Evolutionary conservation across 2,797 vertebrate species (phyloP), one percentile per base, ranked within the genome.

Genomic region (Gorsachius magnificus): DNA sequence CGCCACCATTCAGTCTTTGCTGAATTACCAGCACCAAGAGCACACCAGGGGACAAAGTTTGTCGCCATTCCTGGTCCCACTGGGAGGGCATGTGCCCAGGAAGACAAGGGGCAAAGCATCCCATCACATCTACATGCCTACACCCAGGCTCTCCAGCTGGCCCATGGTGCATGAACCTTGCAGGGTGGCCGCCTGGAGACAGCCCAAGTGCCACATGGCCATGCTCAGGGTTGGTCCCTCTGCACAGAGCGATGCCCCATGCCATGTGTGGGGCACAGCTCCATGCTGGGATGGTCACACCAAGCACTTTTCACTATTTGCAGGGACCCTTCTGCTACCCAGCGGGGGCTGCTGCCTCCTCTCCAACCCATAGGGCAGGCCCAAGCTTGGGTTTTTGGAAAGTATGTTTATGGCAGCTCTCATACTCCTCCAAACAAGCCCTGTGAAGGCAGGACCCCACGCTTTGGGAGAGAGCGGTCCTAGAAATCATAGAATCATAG

Each of bases 141-240:
- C 16, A 84, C 20, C 11, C 17, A 53, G 54, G 16, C 5, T 66
- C 46, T 81, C 24, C 66, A 48, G 56, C 13, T 84, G 31, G 43
- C 11, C 31, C 19, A 25, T 24, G 33, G n/a, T 16, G 12, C 8
- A 10, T 38, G 51, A 87, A 31, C 6, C 16, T 43, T 43, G 11
- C 36, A 57, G 28, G 10, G 21, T 66, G 36, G 7, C 60, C 4
- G 1, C 50, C 35, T 1, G 0, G 35, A 76, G 35, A 63, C 10
- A 35, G 8, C 12, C 26, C 35, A 38, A 5, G 8, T 57, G 53
- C 43, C 3, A 29, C 0, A 0, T 51, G 35, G 35, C 22, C 4
- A 1, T 54, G 19, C n/a, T 70, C 2, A 2, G 33, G 28, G 18
- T 53, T 53, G 48, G 13, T 21, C 24, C 16, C 41, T 60, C 35